These are phyloP conservation scores for Calvadosia cruxmelitensis DNA, from an alignment of 30 jellyfish, hydroid and myxozoan genomes.

Conservation along the genomic window DNA sequence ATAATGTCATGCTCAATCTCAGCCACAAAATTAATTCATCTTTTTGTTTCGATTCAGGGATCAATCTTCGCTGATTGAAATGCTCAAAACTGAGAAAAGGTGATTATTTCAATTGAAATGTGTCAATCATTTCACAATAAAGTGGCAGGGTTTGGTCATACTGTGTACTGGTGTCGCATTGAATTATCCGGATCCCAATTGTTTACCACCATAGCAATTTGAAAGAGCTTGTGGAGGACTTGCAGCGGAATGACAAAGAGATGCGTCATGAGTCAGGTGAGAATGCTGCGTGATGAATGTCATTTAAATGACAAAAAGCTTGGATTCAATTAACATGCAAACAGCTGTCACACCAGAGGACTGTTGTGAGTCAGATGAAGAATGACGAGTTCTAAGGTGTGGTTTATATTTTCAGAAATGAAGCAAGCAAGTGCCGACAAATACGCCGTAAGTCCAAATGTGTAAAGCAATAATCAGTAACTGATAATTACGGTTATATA, in stretches of 20 bases:
- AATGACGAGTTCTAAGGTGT: background rate
- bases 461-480: no score
- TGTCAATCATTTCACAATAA: no score
- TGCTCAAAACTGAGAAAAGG: conserved; percentile 42
- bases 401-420: background rate
- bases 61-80: conserved; percentile 33
- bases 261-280: background rate
- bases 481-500: no score
- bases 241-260: background rate
- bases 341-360: background rate
- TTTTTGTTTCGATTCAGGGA: conserved; percentile 24
- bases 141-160: no score
- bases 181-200: no score
- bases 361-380: background rate
- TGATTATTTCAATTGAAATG: no score
- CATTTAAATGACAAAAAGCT: no score
- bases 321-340: background rate
- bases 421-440: background rate
- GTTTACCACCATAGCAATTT: background rate
- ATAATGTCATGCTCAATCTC: no score
- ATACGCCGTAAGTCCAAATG: background rate
- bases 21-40: no score
- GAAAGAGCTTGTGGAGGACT: background rate
- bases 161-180: no score
- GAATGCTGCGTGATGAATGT: background rate